These are phyloP conservation scores for Venturia canescens DNA, from an alignment of 1,140 invertebrate species.

Conservation along the genomic window DNA sequence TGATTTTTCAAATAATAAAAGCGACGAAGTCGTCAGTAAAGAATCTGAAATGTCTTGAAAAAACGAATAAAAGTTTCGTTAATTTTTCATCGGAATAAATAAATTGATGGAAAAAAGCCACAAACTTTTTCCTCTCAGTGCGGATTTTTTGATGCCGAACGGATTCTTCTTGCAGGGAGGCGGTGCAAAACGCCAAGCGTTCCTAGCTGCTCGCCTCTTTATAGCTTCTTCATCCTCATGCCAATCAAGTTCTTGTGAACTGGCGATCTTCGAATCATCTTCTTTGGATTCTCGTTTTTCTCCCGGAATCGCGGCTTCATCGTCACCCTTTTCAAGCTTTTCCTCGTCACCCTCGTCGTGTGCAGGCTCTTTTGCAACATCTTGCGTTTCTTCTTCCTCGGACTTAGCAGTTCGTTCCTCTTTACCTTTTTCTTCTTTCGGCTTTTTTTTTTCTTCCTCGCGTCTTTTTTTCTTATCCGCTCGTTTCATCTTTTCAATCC, in stretches of 20 bases:
- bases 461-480: conserved; percentile 33
- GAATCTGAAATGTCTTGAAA: too few species aligned
- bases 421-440: neutral
- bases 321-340: conserved; percentile 12
- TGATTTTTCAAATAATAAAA: too few species aligned
- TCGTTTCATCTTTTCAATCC: conserved; percentile 43
- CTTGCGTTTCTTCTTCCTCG: neutral
- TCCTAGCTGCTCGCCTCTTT: conserved; percentile 44
- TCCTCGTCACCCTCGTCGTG: conserved; percentile 30
- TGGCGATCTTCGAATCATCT: conserved; percentile 17
- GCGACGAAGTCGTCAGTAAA: too few species aligned
- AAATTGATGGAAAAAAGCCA: neutral
- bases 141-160: conserved; percentile 24
- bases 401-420: neutral
- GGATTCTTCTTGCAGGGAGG: conserved; percentile 47
- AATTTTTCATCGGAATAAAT: neutral
- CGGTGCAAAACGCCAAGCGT: conserved; percentile 60
- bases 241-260: conserved; percentile 30
- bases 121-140: conserved; percentile 52
- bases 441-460: conserved; percentile 20
- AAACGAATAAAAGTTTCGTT: neutral
- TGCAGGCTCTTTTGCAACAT: conserved; percentile 23
- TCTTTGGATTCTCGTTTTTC: neutral
- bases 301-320: neutral
- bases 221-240: conserved; percentile 37